Conservation (phyloP, 2,797 vertebrate genomes). For the Hypotaenidia okinawae region DNA sequence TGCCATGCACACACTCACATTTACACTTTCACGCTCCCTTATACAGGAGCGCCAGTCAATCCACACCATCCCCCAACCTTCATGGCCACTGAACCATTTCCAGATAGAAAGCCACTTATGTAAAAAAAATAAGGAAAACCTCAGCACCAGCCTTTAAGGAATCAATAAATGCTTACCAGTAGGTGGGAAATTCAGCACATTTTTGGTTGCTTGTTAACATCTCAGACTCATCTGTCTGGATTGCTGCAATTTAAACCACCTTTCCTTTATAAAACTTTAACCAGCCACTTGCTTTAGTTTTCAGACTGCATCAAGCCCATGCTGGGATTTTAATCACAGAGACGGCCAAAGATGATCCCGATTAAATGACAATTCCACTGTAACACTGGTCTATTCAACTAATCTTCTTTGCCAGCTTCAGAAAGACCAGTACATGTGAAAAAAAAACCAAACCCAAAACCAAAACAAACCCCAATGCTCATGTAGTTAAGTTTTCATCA, state of each 20-base stretch:
- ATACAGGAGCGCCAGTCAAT: neutral
- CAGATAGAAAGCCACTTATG: slow-evolving; percentile 20
- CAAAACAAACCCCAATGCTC: neutral
- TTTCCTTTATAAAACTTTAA: neutral
- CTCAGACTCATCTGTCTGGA: neutral
- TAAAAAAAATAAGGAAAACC: slow-evolving; percentile 43
- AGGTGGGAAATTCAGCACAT: slow-evolving; percentile 52
- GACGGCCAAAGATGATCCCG: slow-evolving; percentile 31
- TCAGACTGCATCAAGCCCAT: neutral
- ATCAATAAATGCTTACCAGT: slow-evolving; percentile 40
- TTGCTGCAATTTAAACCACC: neutral
- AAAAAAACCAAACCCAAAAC: neutral
- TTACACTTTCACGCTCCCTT: neutral
- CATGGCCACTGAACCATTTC: slow-evolving; percentile 2
- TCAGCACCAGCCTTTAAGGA: slow-evolving; percentile 5
- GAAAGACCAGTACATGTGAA: neutral
- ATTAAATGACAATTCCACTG: slow-evolving; percentile 51
- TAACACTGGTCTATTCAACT: neutral
- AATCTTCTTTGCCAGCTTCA: slow-evolving; percentile 52
- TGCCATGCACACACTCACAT: neutral
- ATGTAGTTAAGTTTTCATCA: neutral
- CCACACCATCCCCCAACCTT: slow-evolving; percentile 7
- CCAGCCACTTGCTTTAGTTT: neutral
- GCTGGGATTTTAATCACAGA: slow-evolving; percentile 2
- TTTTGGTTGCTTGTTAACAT: slow-evolving; percentile 12